Evolutionary conservation across 2,888 invertebrate genomes (phyloP), one percentile per base, ranked within the genome.

Genomic region (Polymixis flavicincta): DNA sequence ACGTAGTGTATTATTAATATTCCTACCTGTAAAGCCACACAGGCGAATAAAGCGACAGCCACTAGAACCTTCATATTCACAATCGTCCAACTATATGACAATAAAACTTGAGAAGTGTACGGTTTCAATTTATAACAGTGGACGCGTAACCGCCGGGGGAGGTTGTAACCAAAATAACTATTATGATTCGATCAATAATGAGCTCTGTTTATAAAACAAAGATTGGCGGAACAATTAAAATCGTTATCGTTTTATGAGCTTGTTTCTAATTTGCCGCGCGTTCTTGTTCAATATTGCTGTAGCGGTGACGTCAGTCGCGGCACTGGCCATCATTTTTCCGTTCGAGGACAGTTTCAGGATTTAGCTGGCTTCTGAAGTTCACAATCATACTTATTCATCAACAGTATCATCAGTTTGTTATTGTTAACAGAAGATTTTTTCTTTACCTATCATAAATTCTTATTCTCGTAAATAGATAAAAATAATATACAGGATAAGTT

Each of bases 21-120:
- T 63, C 80, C 71, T 91, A 95, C 95, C 95, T 95, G 94, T 48
- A 95, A 85, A 78, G 95, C 94, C 85, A 94, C 90, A 71, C 94
- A 92, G 67, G 94, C 94, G 85, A 94, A 92, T 67, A 95, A 78
- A 67, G 93, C 93, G 48, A 95, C 82, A 45, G 90, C 83, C 57
- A 93, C 83, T 55, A 95, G 78, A 65, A 92, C 84, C 92, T 94
- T 95, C 95, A 95, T 95, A 69, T 87, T 93, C 82, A 85, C 88
- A 75, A 70, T 73, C 59, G 80, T 78, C 60, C 65, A 70, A 81
- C 74, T 74, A 68, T 75, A 81, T 85, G 78, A 87, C 88, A 92
- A 89, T 92, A 90, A 89, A 88, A 87, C 68, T 69, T 74, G 60
- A 52, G 68, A 66, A 69, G 59, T 67, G 69, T 42, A 45, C 75